Conservation (phyloP, 2,797 vertebrate genomes). For the Crocidura indochinensis region DNA sequence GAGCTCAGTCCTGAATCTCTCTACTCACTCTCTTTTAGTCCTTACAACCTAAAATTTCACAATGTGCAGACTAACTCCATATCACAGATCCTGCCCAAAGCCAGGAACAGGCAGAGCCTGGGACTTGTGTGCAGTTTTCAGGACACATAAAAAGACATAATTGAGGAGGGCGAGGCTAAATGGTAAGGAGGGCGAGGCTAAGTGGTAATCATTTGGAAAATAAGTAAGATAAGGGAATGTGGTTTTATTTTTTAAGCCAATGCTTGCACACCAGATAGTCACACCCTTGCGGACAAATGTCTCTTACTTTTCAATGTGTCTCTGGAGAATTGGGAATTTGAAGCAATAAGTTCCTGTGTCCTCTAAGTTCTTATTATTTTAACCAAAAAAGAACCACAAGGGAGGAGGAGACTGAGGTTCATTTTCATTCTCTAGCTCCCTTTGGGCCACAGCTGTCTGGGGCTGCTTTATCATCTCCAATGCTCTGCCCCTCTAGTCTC, state of each 20-base stretch:
- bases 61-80: slow-evolving; percentile 21
- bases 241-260: background rate
- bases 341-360: background rate
- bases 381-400: background rate
- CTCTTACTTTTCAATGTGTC: background rate
- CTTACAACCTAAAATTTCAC: background rate
- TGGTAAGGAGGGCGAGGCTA: background rate
- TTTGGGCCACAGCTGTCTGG: background rate
- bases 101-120: background rate
- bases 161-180: background rate
- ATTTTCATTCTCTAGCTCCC: background rate
- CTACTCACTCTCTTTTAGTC: background rate
- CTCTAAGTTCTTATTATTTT: background rate
- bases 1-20: slow-evolving; percentile 34
- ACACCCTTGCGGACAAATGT: background rate
- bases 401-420: background rate
- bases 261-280: background rate
- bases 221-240: background rate
- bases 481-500: no score
- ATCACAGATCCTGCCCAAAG: background rate
- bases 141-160: background rate
- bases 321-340: background rate
- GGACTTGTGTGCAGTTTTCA: background rate
- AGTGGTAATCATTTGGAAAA: background rate
- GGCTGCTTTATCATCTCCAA: background rate